phyloP scores from a whole-genome alignment of 2,888 invertebrate genomes.

The Piscicola geometra region DNA sequence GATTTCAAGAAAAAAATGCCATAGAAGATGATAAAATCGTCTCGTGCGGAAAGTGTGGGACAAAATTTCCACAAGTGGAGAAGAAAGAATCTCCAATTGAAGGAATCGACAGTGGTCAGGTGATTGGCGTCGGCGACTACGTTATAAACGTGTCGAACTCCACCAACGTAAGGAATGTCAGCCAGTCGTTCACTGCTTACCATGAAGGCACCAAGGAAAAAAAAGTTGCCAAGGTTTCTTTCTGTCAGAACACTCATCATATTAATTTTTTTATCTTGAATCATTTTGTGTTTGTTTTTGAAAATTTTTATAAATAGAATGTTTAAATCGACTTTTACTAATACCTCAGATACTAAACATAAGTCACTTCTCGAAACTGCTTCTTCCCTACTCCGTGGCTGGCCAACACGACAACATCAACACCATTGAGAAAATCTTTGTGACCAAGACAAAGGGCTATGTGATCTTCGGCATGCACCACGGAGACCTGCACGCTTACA shows the following conservation, averaged over 20 bases:
- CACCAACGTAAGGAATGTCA: background rate
- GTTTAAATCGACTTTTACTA: no score
- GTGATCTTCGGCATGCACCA: slow-evolving; percentile 75
- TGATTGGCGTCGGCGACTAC: slow-evolving; percentile 21
- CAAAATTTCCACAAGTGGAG: background rate
- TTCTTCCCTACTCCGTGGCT: slow-evolving; percentile 80
- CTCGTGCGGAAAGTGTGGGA: background rate
- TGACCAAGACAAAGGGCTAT: slow-evolving; percentile 62
- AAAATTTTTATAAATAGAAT: no score
- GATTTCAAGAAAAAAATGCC: slow-evolving; percentile 6
- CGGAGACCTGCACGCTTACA: slow-evolving; percentile 89
- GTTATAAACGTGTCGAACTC: background rate
- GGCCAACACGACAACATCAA: slow-evolving; percentile 61
- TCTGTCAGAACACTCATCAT: no score
- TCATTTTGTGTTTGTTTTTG: no score
- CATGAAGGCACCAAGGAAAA: slow-evolving; percentile 22
- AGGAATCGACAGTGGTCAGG: slow-evolving; percentile 16
- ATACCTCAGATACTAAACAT: slow-evolving; percentile 54
- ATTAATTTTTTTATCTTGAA: no score
- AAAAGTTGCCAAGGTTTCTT: slow-evolving; percentile 31
- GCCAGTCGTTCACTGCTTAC: slow-evolving; percentile 12
- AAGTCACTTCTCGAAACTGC: slow-evolving; percentile 60
- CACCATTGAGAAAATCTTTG: slow-evolving; percentile 66
- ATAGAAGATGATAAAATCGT: background rate
- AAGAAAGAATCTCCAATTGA: background rate